Conservation (phyloP, 2,888 invertebrate genomes). For the Drosophila meridiana region DNA sequence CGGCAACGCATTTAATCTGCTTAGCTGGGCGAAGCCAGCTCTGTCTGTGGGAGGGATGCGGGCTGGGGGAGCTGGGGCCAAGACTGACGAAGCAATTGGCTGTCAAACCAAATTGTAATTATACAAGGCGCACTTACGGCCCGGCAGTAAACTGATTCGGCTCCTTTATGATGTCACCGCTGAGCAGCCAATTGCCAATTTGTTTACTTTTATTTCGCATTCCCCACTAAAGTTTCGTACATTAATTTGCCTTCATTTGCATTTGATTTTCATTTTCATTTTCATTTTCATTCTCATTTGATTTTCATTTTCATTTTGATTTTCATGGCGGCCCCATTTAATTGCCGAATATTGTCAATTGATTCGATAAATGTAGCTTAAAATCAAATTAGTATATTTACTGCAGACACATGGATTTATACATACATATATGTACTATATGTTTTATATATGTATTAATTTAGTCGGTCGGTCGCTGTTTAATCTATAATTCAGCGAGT, state of each 20-base stretch:
- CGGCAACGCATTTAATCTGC: slow-evolving; percentile 74
- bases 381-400: neutral
- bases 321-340: neutral
- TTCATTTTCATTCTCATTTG: too few species aligned
- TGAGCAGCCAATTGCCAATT: slow-evolving; percentile 37
- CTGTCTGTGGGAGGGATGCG: too few species aligned
- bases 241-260: slow-evolving; percentile 16
- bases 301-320: neutral
- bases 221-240: slow-evolving; percentile 9
- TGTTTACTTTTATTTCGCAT: slow-evolving; percentile 16
- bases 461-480: neutral
- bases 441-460: neutral
- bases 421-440: neutral
- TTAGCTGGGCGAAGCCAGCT: slow-evolving; percentile 40
- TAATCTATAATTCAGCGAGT: slow-evolving; percentile 2
- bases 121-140: slow-evolving; percentile 40
- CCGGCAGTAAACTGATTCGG: slow-evolving; percentile 30
- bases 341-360: slow-evolving; percentile 7
- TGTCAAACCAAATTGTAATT: slow-evolving; percentile 60
- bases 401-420: neutral
- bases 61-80: neutral
- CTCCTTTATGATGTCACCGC: slow-evolving; percentile 29
- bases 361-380: slow-evolving; percentile 22
- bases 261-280: slow-evolving; percentile 7
- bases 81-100: neutral